A percentile compares a stretch with the other conserved stretches of the same genome.
phyloP scores from a whole-genome alignment of 2,888 invertebrate species.

The Netelia fuscicornis region DNA sequence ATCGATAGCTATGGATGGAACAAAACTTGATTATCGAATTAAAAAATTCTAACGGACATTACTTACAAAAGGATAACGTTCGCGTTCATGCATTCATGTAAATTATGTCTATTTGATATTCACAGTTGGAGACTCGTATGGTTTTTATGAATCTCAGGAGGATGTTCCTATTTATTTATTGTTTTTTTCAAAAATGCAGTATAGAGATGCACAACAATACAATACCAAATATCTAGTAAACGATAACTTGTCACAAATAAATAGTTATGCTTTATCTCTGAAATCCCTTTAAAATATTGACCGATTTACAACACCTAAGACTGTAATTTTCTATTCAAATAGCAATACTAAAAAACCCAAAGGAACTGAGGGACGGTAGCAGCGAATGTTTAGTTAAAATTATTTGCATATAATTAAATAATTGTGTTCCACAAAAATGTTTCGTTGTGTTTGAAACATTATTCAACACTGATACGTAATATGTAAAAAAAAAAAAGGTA shows the following conservation, averaged over 20 bases:
- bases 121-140: conserved; percentile 7
- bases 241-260: not conserved
- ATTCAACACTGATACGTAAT: not conserved
- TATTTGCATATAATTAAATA: not conserved
- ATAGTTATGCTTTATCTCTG: not conserved
- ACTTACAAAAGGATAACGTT: conserved; percentile 38
- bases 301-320: conserved; percentile 19
- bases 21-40: conserved; percentile 4
- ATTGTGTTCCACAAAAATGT: not conserved
- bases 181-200: not conserved
- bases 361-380: not conserved
- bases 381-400: not conserved
- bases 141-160: conserved; percentile 37
- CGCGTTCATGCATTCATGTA: conserved; percentile 9
- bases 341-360: not conserved
- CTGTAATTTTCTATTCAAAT: not conserved
- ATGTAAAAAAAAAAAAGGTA: not conserved
- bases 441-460: not conserved
- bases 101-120: conserved; percentile 21
- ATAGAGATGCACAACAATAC: conserved; percentile 1
- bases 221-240: conserved; percentile 34
- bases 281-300: not conserved
- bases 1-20: conserved; percentile 3
- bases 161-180: conserved; percentile 49
- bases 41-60: conserved; percentile 48